Evolutionary conservation across 2,113 vertebrate species (phyloP).

Genomic region (Centropus bengalensis): DNA sequence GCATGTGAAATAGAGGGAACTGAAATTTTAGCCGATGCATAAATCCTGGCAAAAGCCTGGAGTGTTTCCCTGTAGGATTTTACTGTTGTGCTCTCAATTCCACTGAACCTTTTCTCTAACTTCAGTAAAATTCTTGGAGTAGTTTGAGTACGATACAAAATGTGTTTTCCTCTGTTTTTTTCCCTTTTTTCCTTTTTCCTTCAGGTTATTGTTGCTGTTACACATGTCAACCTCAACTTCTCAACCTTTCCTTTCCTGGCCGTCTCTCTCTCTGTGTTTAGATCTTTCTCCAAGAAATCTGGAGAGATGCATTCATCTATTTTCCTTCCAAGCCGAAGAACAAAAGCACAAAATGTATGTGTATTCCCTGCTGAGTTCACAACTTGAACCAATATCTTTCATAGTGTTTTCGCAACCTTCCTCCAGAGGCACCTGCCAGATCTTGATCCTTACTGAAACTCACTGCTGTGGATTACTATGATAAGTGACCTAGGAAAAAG

Average conservation of each 20-base stretch:
- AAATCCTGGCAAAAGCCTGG: not conserved
- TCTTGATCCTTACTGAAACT: not conserved
- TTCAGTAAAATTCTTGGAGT: not conserved
- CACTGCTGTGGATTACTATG: not conserved
- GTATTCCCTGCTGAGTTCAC: conserved; percentile 43
- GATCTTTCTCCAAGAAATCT: conserved; percentile 45
- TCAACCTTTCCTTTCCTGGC: conserved; percentile 25
- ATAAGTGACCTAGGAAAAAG: conserved; percentile 7
- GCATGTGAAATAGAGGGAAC: not conserved
- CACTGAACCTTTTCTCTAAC: not conserved
- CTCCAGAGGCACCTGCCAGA: conserved; percentile 28
- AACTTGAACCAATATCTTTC: conserved; percentile 11
- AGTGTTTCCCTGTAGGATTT: not conserved
- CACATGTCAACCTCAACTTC: not conserved
- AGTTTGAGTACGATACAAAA: not conserved
- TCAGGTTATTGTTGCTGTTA: not conserved
- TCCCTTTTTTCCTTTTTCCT: not conserved
- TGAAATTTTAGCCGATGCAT: not conserved
- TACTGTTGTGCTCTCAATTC: not conserved
- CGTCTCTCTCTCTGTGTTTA: not conserved
- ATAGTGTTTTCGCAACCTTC: not conserved
- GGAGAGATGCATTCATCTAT: conserved; percentile 8
- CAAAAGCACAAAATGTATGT: not conserved
- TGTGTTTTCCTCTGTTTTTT: not conserved
- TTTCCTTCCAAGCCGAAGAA: conserved; percentile 41